Evolutionary conservation across 2,113 vertebrate genomes (phyloP), one percentile per base, ranked within the genome.

Genomic region (Archocentrus centrarchus): DNA sequence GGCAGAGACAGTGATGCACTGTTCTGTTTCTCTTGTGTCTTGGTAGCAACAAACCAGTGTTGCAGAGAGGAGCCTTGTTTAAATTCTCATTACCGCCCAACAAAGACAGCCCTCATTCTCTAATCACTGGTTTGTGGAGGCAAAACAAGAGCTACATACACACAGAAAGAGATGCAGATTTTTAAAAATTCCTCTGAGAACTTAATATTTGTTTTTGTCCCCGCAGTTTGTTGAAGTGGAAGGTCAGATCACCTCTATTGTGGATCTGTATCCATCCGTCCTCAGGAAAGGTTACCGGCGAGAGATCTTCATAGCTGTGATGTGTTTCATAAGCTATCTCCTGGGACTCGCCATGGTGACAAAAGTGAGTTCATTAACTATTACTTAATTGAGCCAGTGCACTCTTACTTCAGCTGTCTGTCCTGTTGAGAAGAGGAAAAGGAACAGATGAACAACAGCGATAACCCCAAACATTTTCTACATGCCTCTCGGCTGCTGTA

Each of bases 241-340:
- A 97, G 98, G 98, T 96, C 98, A 99, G 97, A 99, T 99, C 97
- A 99, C 98, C 61, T 99, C 98, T 61, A 97, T 99, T 94, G 98
- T 99, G 94, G 98, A 99, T 95, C 97, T 99, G 94, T 97, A 98
- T 96, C 98, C 98, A 66, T 95, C 97, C 94, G 95, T 99, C 97
- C 98, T 99, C 96, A 97, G 98, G 97, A 99, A 98, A 96, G 98
- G 98, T 95, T 98, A 98, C 96, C 97, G 97, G 87, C 96, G 98
- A 92, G 98, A 99, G 96, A 98, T 98, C 96, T 99, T 99, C 95
- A 99, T 99, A 83, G 98, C 98, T 93, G 92, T 97, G 79, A 95
- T 99, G 58, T 99, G 98, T 93, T 96, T 95, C 95, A 94, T 98
- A 85, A 99, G 98, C 96, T 99, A 98, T 96, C 95, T 99, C 95